Base-by-base conservation (phyloP, 2,113 vertebrate genomes). In the Guaruba guarouba region DNA sequence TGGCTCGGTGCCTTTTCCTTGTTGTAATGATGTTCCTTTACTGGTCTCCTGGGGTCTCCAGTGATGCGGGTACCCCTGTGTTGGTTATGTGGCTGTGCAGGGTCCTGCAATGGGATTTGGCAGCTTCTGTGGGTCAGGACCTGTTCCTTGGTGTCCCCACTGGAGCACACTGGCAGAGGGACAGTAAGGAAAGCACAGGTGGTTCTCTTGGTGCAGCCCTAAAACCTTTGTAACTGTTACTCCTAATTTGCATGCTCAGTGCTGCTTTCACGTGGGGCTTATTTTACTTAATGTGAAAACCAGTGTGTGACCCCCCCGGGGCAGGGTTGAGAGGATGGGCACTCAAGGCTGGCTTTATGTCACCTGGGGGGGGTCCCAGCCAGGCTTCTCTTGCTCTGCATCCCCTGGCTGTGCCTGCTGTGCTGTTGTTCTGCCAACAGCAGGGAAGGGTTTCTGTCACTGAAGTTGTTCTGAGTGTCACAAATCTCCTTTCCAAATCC, bases 1-100 rank as follows among this genome's bases (percentile, higher is more conserved):
- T 37, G 63, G 2, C 66, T 70, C 1, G 0, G 20, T 63, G 74
- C 48, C 39, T 59, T 9, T 85, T 46, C 23, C 54, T 27, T 62
- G 39, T 17, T 11, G 0, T 6, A 1, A 9, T 2, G n/a, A 3
- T 33, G 57, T 7, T 61, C 44, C 8, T 14, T 51, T 4, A 1
- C 68, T 64, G 86, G 4, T 71, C 17, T 86, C 27, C 31, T 37
- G 80, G 55, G 11, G 0, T 46, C n/a, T 67, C 39, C 81, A 37
- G 73, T 2, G 0, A 0, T 17, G 63, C 33, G 25, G 37, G 11
- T 7, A 37, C 28, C 25, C 52, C 33, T 31, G 4, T 4, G 5
- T 5, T 48, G 78, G 22, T 14, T 48, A 0, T 31, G 67, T 46
- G 29, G 41, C 39, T 17, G 15, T 1, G 7, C 43, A 31, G 67